Evolutionary conservation across 2,797 vertebrate genomes (phyloP), one percentile per base, ranked within the genome.

Genomic region (Hafferia zeledoni): DNA sequence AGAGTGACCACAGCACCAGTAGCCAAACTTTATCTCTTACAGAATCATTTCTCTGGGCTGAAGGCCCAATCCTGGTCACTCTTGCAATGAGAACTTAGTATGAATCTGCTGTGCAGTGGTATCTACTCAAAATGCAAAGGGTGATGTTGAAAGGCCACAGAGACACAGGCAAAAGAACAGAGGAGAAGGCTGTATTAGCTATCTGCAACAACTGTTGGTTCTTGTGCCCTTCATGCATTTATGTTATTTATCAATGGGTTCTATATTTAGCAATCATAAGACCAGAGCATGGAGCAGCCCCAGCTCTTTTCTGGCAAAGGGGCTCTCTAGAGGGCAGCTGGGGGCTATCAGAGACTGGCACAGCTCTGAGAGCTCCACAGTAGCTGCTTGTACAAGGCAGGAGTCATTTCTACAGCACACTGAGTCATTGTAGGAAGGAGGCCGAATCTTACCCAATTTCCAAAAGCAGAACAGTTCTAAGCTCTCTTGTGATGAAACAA

Each of bases 391-490:
- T 64, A 79, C 22, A 41, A 83, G 57, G 61, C 89, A 81, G 83
- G 63, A 87, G 70, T 59, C 6, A 60, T 92, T 95, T 94, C 74
- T 93, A 33, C 30, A 60, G 91, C 67, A 86, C 70, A 91, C 91
- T 94, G 87, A 94, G 85, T 94, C 89, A 88, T 35, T 79, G 87
- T 79, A 94, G 93, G 87, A 94, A 95, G 83, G 85, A 95, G 94
- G 60, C 67, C 1, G 4, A 94, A 78, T 94, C 70, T 93, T 96
- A 94, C 93, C 59, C 93, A 90, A 91, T 94, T 94, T 95, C 93
- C 7, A 1, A 93, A 90, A 91, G 85, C 89, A 94, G 87, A 93
- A 79, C 72, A 76, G 69, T 84, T 89, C 69, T 79, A 53, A 91
- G 79, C 72, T 81, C 65, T 91, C 71, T 53, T 74, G 46, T 82